These are phyloP conservation scores for Sebastes cheni DNA, from an alignment of 2,797 vertebrate species.

Conservation along the genomic window DNA sequence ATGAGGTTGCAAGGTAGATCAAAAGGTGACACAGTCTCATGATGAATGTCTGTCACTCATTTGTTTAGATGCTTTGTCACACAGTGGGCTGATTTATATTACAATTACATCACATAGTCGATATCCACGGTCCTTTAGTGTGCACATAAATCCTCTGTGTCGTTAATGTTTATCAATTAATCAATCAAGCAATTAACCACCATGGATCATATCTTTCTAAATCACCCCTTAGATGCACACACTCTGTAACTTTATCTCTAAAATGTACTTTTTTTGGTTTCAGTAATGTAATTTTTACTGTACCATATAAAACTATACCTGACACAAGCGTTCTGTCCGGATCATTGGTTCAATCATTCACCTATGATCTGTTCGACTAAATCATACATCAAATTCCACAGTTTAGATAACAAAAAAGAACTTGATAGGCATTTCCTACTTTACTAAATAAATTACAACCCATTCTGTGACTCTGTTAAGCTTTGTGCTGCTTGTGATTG, in stretches of 20 bases:
- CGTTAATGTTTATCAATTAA: constrained; percentile 66
- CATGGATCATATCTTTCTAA: constrained; percentile 15
- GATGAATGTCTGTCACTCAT: background rate
- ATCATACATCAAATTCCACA: background rate
- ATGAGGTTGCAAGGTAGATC: background rate
- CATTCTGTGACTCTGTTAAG: background rate
- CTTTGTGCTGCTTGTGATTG: background rate
- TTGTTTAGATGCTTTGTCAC: background rate
- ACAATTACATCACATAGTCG: constrained; percentile 53
- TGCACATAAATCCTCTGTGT: constrained; percentile 56
- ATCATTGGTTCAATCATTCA: background rate
- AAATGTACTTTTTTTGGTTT: background rate
- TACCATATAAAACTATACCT: background rate
- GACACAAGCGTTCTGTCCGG: background rate
- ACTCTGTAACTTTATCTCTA: background rate
- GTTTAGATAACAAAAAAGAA: background rate
- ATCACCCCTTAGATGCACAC: background rate
- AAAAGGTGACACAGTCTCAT: background rate
- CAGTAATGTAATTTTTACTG: background rate
- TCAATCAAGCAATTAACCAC: constrained; percentile 63
- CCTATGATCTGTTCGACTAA: background rate
- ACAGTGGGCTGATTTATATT: constrained; percentile 50
- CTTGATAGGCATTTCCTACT: background rate
- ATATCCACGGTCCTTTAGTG: constrained; percentile 43
- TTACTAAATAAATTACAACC: background rate